Evolutionary conservation across 2,797 vertebrate species (phyloP).

Genomic region (Ctenosaura bakeri): DNA sequence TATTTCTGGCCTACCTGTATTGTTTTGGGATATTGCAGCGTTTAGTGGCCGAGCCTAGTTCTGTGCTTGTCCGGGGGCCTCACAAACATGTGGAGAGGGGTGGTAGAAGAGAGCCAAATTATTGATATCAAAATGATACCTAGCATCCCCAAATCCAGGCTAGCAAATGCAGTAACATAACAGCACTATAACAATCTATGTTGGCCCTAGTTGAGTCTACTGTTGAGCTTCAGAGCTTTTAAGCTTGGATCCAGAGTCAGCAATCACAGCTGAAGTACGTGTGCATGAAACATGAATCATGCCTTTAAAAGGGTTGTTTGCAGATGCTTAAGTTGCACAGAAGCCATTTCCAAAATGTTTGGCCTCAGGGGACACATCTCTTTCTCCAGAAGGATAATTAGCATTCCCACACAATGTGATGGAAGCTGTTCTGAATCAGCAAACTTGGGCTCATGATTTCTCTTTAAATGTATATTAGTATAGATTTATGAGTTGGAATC

Average conservation of each 20-base stretch:
- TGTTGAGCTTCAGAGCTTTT: background rate
- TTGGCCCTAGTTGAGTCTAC: no score
- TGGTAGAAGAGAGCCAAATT: no score
- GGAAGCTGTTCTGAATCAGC: slow-evolving; percentile 58
- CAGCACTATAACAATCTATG: no score
- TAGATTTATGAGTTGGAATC: slow-evolving; percentile 55
- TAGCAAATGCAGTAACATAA: no score
- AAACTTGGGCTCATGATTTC: slow-evolving; percentile 50
- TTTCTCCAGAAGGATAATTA: slow-evolving; percentile 72
- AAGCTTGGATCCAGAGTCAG: background rate
- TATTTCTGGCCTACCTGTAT: no score
- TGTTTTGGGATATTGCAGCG: no score
- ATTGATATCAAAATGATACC: no score
- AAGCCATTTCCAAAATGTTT: slow-evolving; percentile 70
- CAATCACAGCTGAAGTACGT: slow-evolving; percentile 15
- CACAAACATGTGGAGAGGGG: no score
- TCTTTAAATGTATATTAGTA: slow-evolving; percentile 58
- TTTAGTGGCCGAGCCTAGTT: no score
- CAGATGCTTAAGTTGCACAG: slow-evolving; percentile 61
- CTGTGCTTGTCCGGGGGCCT: no score
- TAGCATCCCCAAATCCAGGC: no score
- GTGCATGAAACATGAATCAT: slow-evolving; percentile 45
- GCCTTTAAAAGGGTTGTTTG: slow-evolving; percentile 62
- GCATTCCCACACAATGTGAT: slow-evolving; percentile 46
- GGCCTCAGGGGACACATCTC: slow-evolving; percentile 60